Conservation (phyloP, 2,797 vertebrate genomes). For the Rhincodon typus region DNA sequence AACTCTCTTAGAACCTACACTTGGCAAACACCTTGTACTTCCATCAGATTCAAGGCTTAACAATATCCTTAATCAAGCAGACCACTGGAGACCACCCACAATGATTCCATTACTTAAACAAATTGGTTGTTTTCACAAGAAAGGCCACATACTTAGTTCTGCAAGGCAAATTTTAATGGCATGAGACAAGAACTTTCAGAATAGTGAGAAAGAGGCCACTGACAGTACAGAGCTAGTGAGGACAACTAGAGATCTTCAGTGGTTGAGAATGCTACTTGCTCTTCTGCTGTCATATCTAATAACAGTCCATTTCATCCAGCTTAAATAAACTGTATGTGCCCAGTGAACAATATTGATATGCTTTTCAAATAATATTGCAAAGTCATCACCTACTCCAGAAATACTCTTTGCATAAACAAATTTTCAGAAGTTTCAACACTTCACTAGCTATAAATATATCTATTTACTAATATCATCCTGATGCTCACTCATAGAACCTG, state of each 20-base stretch:
- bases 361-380: not conserved
- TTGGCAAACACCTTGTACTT: not conserved
- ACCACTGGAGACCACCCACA: not conserved
- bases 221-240: not conserved
- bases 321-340: not conserved
- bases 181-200: not conserved
- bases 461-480: not conserved
- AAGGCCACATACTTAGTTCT: not conserved
- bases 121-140: not conserved
- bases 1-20: not conserved
- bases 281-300: not conserved
- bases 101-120: not conserved
- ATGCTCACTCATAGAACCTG: not conserved
- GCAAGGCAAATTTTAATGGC: too few species aligned
- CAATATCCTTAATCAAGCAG: not conserved
- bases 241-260: not conserved
- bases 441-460: not conserved
- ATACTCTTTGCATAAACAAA: not conserved
- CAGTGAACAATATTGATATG: not conserved
- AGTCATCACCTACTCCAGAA: not conserved
- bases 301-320: not conserved
- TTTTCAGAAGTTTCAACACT: not conserved
- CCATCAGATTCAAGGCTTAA: not conserved
- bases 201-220: not conserved
- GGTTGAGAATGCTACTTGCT: not conserved